These are phyloP conservation scores for Madoqua kirkii DNA, from an alignment of 2,113 vertebrate species.

Conservation along the genomic window DNA sequence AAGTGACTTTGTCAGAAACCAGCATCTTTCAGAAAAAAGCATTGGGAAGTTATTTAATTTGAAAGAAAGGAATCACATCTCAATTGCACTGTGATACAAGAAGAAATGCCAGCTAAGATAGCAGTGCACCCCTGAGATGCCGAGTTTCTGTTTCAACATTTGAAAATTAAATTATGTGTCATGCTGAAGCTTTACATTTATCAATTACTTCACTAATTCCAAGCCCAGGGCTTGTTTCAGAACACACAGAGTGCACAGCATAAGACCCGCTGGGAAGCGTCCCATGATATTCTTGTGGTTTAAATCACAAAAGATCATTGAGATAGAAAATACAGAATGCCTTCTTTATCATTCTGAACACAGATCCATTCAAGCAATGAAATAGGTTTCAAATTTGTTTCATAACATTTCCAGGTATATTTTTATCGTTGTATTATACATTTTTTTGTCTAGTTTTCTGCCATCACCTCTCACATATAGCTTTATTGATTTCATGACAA, in stretches of 20 bases:
- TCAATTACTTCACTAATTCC: constrained; percentile 52
- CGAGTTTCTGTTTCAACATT: constrained; percentile 53
- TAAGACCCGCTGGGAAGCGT: background rate
- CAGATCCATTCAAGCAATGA: constrained; percentile 57
- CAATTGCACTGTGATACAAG: constrained; percentile 23
- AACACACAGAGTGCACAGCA: background rate
- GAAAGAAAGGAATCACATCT: constrained; percentile 66
- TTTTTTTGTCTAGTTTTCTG: constrained; percentile 55
- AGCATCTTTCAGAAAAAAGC: constrained; percentile 38
- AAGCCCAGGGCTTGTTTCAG: background rate
- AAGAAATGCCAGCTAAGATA: constrained; percentile 45
- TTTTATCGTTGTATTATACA: constrained; percentile 43
- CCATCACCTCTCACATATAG: constrained; percentile 49
- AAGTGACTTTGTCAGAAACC: constrained; percentile 57
- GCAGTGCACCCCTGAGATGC: constrained; percentile 24
- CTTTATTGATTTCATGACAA: constrained; percentile 54
- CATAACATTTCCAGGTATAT: constrained; percentile 32
- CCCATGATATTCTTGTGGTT: constrained; percentile 23
- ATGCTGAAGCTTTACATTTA: constrained; percentile 56
- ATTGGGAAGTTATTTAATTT: constrained; percentile 53
- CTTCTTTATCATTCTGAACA: constrained; percentile 56
- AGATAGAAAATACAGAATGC: constrained; percentile 61
- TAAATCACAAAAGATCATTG: constrained; percentile 56
- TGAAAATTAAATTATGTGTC: constrained; percentile 68
- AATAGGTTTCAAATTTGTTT: constrained; percentile 59